Base-by-base conservation (phyloP, 1,140 invertebrate species). In the Dendrolimus kikuchii region DNA sequence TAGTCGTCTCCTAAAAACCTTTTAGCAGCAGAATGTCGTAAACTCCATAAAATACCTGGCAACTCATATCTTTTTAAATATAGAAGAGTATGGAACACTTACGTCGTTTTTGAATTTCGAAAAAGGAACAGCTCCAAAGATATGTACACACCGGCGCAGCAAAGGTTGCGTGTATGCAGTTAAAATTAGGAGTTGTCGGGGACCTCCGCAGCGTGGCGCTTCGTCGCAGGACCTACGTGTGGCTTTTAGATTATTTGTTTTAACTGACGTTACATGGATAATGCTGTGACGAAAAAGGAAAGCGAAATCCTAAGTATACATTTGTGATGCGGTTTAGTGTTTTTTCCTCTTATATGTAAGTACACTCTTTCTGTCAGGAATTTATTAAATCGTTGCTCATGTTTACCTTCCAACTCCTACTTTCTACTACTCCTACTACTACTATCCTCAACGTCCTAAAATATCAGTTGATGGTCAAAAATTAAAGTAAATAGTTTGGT, bases 141-240 rank as follows among this genome's bases (percentile, higher is more conserved):
- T 55, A 56, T 56, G 60, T 62, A 65, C 62, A 71, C 50, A 46
- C 59, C 75, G 74, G 71, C 59, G 47, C 54, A 50, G 66, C 46
- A 79, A 81, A 81, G 74, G 54, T 61, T 46, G 57, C 49, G 46
- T 62, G 68, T 81, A 58, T 79, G 68, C 67, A 51, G 55, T 55
- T 69, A 53, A 76, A 68, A 76, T 79, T 81, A 81, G 78, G 65
- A 55, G 50, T 50, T 52, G 41, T 44, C 38, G 53, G 60, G 59
- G 74, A 78, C 78, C 78, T 74, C 75, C 75, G 55, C 66, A 44
- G 71, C 49, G 75, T 74, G 77, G 77, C 77, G 77, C 75, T 78
- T 66, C 46, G 58, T 58, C 56, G 53, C 49, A 46, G 46, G 51
- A 60, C 54, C 40, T 47, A 23, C 23, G 23, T 23, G 23, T 49